Evolutionary conservation across 30 jellyfish, hydroid and myxozoan genomes (phyloP).

Genomic region (Aurelia coerulea): DNA sequence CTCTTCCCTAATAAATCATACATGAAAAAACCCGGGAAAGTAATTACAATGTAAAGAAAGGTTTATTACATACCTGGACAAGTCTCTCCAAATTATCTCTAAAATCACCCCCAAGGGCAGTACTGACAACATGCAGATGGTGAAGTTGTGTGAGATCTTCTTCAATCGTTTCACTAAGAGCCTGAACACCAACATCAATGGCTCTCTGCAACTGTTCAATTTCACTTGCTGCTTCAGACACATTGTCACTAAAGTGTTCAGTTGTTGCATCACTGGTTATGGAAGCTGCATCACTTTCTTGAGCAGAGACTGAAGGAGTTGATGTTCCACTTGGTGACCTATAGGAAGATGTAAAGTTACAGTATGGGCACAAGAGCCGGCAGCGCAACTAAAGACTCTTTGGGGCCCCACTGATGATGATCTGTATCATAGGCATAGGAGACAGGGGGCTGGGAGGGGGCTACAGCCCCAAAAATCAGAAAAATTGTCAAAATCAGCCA

Average conservation of each 20-base stretch:
- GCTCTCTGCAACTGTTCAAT: constrained; percentile 71
- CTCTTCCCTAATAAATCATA: no score
- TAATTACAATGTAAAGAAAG: not conserved
- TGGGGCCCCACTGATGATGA: no score
- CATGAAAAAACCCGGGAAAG: no score
- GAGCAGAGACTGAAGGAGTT: constrained; percentile 46
- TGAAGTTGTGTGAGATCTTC: constrained; percentile 82
- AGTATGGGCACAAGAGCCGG: not conserved
- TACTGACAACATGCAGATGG: constrained; percentile 83
- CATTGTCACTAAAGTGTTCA: constrained; percentile 16
- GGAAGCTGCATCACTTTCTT: constrained; percentile 54
- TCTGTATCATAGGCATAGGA: no score
- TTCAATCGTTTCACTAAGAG: constrained; percentile 79
- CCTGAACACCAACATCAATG: constrained; percentile 81
- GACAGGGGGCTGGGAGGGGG: no score
- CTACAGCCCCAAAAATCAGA: no score
- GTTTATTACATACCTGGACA: constrained; percentile 53
- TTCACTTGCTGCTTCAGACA: constrained; percentile 68
- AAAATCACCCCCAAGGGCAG: constrained; percentile 71
- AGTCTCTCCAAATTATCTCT: constrained; percentile 76
- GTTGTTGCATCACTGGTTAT: constrained; percentile 27
- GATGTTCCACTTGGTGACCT: constrained; percentile 64
- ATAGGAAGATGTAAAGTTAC: not conserved
- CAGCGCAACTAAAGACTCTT: no score
- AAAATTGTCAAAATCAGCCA: no score